These are phyloP conservation scores for Ciconia boyciana DNA, from an alignment of 2,113 vertebrate species.

Conservation along the genomic window DNA sequence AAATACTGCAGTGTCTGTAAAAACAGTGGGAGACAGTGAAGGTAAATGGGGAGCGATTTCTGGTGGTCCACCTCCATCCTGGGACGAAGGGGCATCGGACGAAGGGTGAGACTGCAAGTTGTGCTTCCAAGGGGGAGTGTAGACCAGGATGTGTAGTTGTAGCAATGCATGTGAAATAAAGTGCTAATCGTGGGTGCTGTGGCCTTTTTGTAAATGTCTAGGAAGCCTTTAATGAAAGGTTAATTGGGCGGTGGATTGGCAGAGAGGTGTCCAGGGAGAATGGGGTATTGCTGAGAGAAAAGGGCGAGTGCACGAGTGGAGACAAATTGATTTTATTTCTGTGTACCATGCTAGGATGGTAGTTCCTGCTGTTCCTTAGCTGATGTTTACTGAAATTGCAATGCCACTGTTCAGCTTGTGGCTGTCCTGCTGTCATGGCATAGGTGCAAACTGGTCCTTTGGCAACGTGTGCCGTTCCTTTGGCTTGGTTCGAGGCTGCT, in stretches of 20 bases:
- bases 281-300: neutral
- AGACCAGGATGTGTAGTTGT: neutral
- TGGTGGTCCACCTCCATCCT: neutral
- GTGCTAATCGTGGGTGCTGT: neutral
- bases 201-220: slow-evolving; percentile 3
- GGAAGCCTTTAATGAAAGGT: slow-evolving; percentile 36
- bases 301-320: neutral
- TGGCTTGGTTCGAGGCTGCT: neutral
- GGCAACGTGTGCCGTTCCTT: rapidly evolving
- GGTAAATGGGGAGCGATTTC: neutral
- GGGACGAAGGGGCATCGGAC: neutral
- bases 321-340: neutral
- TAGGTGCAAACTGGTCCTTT: neutral
- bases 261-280: neutral
- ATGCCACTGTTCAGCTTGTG: rapidly evolving
- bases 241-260: neutral
- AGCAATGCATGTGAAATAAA: neutral
- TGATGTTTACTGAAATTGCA: neutral
- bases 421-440: rapidly evolving
- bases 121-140: neutral
- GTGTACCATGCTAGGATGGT: neutral
- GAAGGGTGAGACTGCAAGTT: neutral
- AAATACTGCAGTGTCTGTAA: neutral
- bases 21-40: neutral
- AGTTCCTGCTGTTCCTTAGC: neutral